These are phyloP conservation scores for Centruroides sculpturatus DNA, from an alignment of 1,140 invertebrate genomes.

Conservation along the genomic window DNA sequence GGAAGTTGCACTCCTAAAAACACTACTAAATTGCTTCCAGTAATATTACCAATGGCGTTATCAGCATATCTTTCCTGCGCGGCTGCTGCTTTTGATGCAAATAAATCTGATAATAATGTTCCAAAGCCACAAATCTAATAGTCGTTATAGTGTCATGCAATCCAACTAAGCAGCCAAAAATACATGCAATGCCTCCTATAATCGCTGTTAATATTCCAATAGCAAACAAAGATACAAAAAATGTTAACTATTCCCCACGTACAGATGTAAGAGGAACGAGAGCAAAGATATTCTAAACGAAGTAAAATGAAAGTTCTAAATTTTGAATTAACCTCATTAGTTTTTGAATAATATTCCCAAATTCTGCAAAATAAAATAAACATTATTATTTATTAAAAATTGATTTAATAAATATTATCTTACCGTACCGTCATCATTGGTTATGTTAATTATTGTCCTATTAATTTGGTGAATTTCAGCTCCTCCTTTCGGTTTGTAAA, in stretches of 20 bases:
- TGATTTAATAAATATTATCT: no score
- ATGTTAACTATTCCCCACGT: slow-evolving; percentile 45
- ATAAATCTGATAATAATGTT: slow-evolving; percentile 51
- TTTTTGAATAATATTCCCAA: slow-evolving; percentile 33
- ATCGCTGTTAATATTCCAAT: slow-evolving; percentile 46
- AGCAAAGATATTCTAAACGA: slow-evolving; percentile 40
- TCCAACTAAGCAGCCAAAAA: slow-evolving; percentile 47
- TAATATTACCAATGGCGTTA: slow-evolving; percentile 37
- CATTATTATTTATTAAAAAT: no score
- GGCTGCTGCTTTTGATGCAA: slow-evolving; percentile 37
- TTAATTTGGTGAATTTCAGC: slow-evolving; percentile 40
- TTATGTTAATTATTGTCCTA: slow-evolving; percentile 46
- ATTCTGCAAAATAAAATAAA: no score
- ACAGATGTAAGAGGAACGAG: slow-evolving; percentile 41
- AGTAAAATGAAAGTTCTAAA: not conserved
- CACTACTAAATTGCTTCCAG: slow-evolving; percentile 41
- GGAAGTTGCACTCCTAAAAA: slow-evolving; percentile 48
- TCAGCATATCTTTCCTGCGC: slow-evolving; percentile 34
- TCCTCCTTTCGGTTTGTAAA: slow-evolving; percentile 40
- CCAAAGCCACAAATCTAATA: slow-evolving; percentile 55
- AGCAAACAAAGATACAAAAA: slow-evolving; percentile 37
- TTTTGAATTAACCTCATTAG: slow-evolving; percentile 37
- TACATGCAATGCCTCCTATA: slow-evolving; percentile 43
- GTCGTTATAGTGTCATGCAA: slow-evolving; percentile 44
- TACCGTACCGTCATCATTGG: slow-evolving; percentile 45